phyloP scores from a whole-genome alignment of 2,113 vertebrate species.

The Microtus pennsylvanicus region DNA sequence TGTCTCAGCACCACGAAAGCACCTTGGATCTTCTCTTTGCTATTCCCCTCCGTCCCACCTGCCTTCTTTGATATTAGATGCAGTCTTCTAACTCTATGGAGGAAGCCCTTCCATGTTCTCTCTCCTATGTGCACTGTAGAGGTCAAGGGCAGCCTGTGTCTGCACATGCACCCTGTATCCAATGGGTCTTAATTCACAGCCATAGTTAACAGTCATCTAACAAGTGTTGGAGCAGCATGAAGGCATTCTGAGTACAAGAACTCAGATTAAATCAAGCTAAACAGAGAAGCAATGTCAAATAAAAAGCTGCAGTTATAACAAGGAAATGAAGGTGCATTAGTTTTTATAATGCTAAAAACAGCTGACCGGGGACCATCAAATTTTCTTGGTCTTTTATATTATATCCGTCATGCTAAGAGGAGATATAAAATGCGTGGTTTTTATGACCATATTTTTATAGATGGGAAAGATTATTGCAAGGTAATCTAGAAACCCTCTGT shows the following conservation, averaged over 20 bases:
- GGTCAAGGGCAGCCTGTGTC: neutral
- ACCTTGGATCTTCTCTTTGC: neutral
- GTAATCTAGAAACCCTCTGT: neutral
- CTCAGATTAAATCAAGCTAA: conserved; percentile 37
- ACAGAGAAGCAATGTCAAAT: neutral
- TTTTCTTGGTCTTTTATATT: neutral
- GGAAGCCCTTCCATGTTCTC: neutral
- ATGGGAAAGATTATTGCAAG: conserved; percentile 11
- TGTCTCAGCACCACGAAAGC: neutral
- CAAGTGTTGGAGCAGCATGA: neutral
- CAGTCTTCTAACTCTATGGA: neutral
- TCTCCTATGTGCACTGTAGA: neutral
- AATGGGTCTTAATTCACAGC: neutral
- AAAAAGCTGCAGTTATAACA: neutral
- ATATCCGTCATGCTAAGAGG: neutral
- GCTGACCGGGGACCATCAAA: neutral
- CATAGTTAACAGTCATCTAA: conserved; percentile 24
- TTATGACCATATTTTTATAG: conserved; percentile 22
- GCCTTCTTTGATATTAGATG: neutral
- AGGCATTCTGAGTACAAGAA: neutral
- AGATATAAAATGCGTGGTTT: neutral
- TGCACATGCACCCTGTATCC: neutral
- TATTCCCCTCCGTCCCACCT: neutral
- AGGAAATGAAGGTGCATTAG: conserved; percentile 34
- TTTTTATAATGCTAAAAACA: conserved; percentile 14